Conservation (phyloP, 2,797 vertebrate genomes). For the Takifugu ocellatus region DNA sequence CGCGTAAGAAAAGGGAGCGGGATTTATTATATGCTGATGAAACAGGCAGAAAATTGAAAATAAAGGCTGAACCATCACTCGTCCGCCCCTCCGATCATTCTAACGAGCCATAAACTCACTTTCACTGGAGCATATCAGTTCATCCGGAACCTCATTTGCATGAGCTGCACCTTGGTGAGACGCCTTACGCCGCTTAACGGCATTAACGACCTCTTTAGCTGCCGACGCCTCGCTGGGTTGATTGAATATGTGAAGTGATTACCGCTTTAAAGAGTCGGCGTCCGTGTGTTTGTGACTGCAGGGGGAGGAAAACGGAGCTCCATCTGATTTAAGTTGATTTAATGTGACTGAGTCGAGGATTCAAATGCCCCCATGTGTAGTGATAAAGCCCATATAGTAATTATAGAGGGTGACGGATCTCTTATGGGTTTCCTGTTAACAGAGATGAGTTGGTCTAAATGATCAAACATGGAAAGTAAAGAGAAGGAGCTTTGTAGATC, state of each 20-base stretch:
- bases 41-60: background rate
- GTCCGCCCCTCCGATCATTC: conserved; percentile 29
- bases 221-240: conserved; percentile 11
- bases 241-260: conserved; percentile 35
- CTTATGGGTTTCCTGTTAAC: too few relatives aligned
- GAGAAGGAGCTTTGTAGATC: too few relatives aligned
- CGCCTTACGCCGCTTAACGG: conserved; percentile 30
- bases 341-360: background rate
- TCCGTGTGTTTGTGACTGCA: conserved; percentile 9
- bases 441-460: too few relatives aligned
- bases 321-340: background rate
- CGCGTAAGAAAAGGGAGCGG: conserved; percentile 40
- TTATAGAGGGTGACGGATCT: too few relatives aligned
- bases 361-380: background rate
- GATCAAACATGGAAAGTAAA: too few relatives aligned
- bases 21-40: conserved; percentile 55
- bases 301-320: conserved; percentile 3
- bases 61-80: conserved; percentile 19
- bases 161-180: conserved; percentile 38
- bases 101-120: conserved; percentile 25
- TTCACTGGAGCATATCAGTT: conserved; percentile 34
- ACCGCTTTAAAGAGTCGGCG: conserved; percentile 8
- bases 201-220: conserved; percentile 57
- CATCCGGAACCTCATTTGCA: conserved; percentile 58
- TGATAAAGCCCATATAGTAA: background rate